Base-by-base conservation (phyloP, 2,888 invertebrate species). In the Euzetes globulus region DNA sequence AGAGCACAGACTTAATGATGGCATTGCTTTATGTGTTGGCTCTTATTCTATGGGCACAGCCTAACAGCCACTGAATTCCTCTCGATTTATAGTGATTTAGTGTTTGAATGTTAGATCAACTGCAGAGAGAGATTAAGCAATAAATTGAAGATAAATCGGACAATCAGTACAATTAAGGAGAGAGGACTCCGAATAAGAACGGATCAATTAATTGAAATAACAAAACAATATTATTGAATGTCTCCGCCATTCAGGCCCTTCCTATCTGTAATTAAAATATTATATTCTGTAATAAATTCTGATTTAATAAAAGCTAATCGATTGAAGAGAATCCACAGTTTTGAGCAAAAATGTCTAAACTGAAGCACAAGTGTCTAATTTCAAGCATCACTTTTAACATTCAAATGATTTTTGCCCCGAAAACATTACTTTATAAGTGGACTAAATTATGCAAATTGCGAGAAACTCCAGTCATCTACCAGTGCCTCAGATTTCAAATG, bases 91-190 rank as follows among this genome's bases (percentile, higher is more conserved):
- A 58, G 58, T 25, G 22, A 58, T 58, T 58, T 58, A 58, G 22
- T 58, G 25, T 17, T 58, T 58, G 25, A 58, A 58, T 58, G 58
- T 27, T 27, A 58, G 58, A 58, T 58, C 58, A 58, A 58, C 27
- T 19, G 33, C 33, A 58, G 11, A 58, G 58, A 58, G 58, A 58
- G 58, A 58, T 58, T 58, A 58, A 58, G 58, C 58, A 58, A 58
- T 58, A 22, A 58, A 58, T 58, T 58, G 58, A 58, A 58, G 25
- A 58, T 27, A 25, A 58, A 25, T 58, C 22, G 27, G 11, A 27
- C 22, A 58, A 58, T 58, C 9, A 58, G 58, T 58, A 58, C 27
- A 58, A 58, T 27, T 25, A 13, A 58, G 22, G 13, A 58, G n/a
- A 58, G 19, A 22, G 9, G 27, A 19, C 22, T 25, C 58, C 6